Evolutionary conservation across 2,113 vertebrate species (phyloP).

Genomic region (Corynorhinus townsendii): DNA sequence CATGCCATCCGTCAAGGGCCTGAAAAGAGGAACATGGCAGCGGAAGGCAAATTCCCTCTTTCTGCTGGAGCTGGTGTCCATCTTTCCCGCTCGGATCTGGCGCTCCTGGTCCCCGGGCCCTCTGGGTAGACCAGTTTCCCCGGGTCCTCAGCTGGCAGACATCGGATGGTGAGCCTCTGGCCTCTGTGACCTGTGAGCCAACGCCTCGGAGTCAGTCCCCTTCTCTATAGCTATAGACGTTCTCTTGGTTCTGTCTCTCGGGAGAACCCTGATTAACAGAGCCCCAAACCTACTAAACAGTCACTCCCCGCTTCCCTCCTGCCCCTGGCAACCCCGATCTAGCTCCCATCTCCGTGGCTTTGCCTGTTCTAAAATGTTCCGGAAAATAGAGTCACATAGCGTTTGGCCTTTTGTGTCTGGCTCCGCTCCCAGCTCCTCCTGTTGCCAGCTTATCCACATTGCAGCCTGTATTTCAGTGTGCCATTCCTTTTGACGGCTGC

Average conservation of each 20-base stretch:
- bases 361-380: background rate
- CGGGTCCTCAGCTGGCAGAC: rapidly evolving
- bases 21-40: rapidly evolving
- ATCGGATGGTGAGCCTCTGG: rapidly evolving
- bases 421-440: rapidly evolving
- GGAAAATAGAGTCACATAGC: rapidly evolving
- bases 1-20: rapidly evolving
- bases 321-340: background rate
- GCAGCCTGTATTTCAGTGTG: rapidly evolving
- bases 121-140: background rate
- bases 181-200: rapidly evolving
- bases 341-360: background rate
- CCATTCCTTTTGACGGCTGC: background rate
- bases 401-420: background rate
- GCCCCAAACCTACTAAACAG: background rate
- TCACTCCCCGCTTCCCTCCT: background rate
- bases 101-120: rapidly evolving
- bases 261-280: rapidly evolving
- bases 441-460: rapidly evolving
- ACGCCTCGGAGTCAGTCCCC: background rate
- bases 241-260: rapidly evolving
- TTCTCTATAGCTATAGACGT: rapidly evolving
- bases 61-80: no score
- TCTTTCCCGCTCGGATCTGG: rapidly evolving
- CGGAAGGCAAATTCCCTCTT: rapidly evolving